These are phyloP conservation scores for Parus major DNA, from an alignment of 2,113 vertebrate genomes.

Conservation along the genomic window DNA sequence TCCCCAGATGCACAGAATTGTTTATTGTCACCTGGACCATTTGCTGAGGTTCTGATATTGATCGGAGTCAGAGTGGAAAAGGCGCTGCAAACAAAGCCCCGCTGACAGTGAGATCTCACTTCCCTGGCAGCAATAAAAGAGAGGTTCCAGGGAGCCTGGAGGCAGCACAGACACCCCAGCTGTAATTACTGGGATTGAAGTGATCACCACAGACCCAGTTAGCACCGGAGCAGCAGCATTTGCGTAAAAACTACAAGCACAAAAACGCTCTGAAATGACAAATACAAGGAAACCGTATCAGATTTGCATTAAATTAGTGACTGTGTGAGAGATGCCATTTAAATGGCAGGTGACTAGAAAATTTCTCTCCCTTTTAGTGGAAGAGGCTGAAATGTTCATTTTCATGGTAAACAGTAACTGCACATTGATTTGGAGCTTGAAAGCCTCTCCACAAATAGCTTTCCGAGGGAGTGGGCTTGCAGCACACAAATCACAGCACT, in stretches of 20 bases:
- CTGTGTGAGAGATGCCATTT: conserved; percentile 29
- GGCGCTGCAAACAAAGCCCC: background rate
- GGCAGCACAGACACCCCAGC: background rate
- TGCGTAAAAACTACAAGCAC: conserved; percentile 44
- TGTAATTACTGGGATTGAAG: conserved; percentile 42
- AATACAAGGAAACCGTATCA: conserved; percentile 40
- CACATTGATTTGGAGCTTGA: conserved; percentile 50
- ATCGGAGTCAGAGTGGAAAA: background rate
- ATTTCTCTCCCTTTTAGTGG: conserved; percentile 27
- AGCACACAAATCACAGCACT: background rate
- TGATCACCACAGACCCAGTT: conserved; percentile 47
- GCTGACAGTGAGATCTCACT: background rate
- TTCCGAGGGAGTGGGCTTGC: background rate
- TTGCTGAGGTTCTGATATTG: background rate
- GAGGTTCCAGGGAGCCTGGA: conserved; percentile 14
- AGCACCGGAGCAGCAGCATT: conserved; percentile 28
- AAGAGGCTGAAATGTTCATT: conserved; percentile 61
- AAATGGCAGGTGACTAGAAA: conserved; percentile 68
- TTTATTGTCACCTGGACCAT: background rate
- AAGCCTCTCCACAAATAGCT: conserved; percentile 36
- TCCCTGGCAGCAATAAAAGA: background rate
- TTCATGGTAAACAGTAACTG: conserved; percentile 59
- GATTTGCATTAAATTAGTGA: conserved; percentile 71
- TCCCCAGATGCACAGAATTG: background rate
- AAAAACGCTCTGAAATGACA: conserved; percentile 44